A percentile compares a stretch with the other conserved stretches of the same genome.
Evolutionary conservation across 53 echinoderm and acorn worm species (phyloP).

Genomic region (Paracentrotus lividus): DNA sequence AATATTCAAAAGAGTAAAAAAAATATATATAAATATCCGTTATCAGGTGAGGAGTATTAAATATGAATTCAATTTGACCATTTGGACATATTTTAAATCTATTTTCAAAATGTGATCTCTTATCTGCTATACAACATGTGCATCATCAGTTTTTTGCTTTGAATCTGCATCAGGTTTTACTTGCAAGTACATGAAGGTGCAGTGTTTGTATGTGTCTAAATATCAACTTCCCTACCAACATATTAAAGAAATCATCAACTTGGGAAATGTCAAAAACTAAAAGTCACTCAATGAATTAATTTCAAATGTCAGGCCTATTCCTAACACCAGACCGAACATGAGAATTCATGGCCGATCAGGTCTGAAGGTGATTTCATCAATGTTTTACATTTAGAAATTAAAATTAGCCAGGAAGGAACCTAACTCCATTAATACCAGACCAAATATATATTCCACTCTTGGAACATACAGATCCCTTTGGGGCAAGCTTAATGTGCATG

Average conservation of each 20-base stretch:
- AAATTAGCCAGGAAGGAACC: constrained; percentile 11
- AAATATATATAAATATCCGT: no score
- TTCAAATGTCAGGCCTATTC: not conserved
- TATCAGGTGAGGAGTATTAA: no score
- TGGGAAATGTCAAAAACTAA: not conserved
- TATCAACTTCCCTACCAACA: not conserved
- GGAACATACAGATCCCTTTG: not conserved
- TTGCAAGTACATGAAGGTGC: no score
- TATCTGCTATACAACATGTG: no score
- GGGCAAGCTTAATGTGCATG: not conserved
- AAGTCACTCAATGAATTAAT: not conserved
- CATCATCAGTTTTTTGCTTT: not conserved
- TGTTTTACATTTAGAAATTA: not conserved
- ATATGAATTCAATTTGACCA: no score
- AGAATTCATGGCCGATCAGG: not conserved
- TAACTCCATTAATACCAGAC: constrained; percentile 23
- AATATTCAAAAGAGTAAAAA: no score
- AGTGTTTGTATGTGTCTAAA: not conserved
- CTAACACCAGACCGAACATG: constrained; percentile 5
- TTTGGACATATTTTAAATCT: no score
- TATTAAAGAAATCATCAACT: not conserved
- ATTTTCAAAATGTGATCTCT: not conserved
- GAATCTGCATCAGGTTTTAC: not conserved
- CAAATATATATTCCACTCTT: not conserved
- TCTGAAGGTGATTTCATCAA: constrained; percentile 9